Base-by-base conservation (phyloP, 1,140 invertebrate species). In the Drosophila nigrodunni region DNA sequence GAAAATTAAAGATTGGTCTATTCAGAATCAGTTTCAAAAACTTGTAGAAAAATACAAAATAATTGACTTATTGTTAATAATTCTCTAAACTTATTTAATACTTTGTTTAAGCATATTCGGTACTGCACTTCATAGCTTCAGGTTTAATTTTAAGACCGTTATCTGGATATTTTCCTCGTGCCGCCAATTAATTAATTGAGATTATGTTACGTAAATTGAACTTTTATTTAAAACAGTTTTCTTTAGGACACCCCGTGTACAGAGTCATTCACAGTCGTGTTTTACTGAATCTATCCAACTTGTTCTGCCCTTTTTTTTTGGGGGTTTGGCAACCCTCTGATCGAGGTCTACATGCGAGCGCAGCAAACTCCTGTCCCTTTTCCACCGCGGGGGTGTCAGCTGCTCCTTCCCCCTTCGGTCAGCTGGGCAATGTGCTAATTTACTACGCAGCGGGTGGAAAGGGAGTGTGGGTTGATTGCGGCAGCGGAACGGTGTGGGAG, bases 401-500 rank as follows among this genome's bases (percentile, higher is more conserved):
- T 61, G 66, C 54, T 35, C 5, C 25, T 30, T 30, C 25, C 44
- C 37, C 25, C 25, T 30, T 30, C 66, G 68, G 66, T 62, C 71
- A 70, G 67, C 73, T 75, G 65, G 65, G 47, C 65, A 74, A 55
- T 68, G 64, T 39, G 65, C 57, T 69, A 74, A 74, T 74, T 69
- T 68, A 52, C 30, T 54, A 52, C 55, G 55, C 70, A 44, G 62
- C 62, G 21, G 50, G 49, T 7, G 46, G 15, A 18, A 18, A 25
- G 52, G 30, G 39, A 54, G 43, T 4, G 43, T 10, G 64, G 11
- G 43, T 3, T n/a, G 11, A 10, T 11, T 7, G n/a, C 5, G 11
- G 43, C 1, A n/a, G 13, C 13, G 43, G 43, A 44, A n/a, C 13
- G 11, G 43, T 2, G 46, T 15, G 15, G 8, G 6, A 4, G 6